These are phyloP conservation scores for Blera fallax DNA, from an alignment of 2,888 invertebrate genomes.

Conservation along the genomic window DNA sequence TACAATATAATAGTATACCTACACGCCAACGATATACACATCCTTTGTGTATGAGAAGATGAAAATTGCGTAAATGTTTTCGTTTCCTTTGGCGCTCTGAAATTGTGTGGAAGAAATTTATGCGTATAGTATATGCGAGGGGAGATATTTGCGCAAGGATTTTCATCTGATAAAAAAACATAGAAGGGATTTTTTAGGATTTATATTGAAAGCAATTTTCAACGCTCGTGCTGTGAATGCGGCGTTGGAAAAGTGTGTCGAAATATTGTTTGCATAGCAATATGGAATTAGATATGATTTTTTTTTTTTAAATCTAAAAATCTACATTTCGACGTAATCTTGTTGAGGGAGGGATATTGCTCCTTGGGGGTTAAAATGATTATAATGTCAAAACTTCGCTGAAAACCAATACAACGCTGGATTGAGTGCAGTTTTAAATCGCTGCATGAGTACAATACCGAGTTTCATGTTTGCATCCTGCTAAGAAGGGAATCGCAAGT, in stretches of 20 bases:
- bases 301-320: conserved; percentile 26
- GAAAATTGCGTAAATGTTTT: conserved; percentile 66
- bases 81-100: conserved; percentile 37
- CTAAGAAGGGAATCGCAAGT: too few relatives aligned
- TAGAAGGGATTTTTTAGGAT: conserved; percentile 60
- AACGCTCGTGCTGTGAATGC: conserved; percentile 68
- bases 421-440: background rate
- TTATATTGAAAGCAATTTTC: conserved; percentile 69
- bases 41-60: conserved; percentile 36
- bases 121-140: conserved; percentile 46
- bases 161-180: conserved; percentile 55
- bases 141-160: conserved; percentile 64
- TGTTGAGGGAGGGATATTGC: background rate
- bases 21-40: too few relatives aligned
- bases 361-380: conserved; percentile 49
- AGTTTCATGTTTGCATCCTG: too few relatives aligned
- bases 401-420: background rate
- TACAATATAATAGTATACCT: conserved; percentile 1
- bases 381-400: conserved; percentile 40
- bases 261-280: conserved; percentile 53
- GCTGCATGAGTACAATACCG: too few relatives aligned
- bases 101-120: conserved; percentile 62
- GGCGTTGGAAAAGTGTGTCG: conserved; percentile 14
- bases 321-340: conserved; percentile 23
- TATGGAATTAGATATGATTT: conserved; percentile 40